A percentile compares a stretch with the other conserved stretches of the same genome.
phyloP scores from a whole-genome alignment of 2,113 vertebrate genomes.

The Cephalopterus ornatus region DNA sequence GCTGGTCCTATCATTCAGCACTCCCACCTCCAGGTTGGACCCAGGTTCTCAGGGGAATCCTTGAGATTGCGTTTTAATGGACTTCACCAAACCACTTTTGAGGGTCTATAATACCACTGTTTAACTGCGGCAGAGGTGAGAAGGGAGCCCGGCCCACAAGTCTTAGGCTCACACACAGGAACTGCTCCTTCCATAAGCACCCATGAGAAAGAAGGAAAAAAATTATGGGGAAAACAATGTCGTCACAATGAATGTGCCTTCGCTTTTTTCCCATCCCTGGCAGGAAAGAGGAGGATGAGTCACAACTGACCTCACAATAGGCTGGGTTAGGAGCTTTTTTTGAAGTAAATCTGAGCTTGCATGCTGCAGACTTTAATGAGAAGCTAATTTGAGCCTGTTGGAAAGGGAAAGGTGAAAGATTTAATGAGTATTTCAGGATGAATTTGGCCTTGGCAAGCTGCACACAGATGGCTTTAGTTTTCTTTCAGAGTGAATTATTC shows the following conservation, averaged over 20 bases:
- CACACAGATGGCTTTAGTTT: not conserved
- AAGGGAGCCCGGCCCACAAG: not conserved
- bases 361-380: not conserved
- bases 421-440: not conserved
- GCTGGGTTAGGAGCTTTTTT: not conserved
- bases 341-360: not conserved
- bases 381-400: not conserved
- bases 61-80: not conserved
- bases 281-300: not conserved
- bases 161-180: not conserved
- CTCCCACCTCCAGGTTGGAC: not conserved
- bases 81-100: not conserved
- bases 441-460: not conserved
- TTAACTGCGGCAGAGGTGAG: not conserved
- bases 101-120: not conserved
- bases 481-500: not conserved
- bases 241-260: not conserved
- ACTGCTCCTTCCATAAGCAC: not conserved
- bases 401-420: slow-evolving; percentile 2
- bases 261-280: not conserved
- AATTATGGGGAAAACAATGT: not conserved
- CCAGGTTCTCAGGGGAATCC: not conserved
- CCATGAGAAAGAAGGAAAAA: not conserved
- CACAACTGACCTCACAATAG: not conserved
- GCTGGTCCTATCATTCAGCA: not conserved